phyloP scores from a whole-genome alignment of 2,797 vertebrate species.

The Paratrypauchen microcephalus region DNA sequence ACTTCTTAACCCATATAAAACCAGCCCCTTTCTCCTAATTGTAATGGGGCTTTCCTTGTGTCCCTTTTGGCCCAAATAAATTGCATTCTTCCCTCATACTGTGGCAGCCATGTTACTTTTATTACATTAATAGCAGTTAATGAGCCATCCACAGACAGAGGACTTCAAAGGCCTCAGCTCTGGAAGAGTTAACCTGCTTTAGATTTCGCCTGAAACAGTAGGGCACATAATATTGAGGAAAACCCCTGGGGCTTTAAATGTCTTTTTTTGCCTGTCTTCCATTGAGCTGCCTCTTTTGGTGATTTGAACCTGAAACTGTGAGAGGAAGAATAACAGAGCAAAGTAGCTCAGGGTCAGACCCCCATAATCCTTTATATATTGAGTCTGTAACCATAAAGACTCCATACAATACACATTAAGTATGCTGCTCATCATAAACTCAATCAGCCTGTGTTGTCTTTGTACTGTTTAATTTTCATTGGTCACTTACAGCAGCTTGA shows the following conservation, averaged over 20 bases:
- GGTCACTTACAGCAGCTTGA: background rate
- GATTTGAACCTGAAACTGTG: constrained; percentile 35
- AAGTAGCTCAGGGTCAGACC: constrained; percentile 52
- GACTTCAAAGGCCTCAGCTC: constrained; percentile 59
- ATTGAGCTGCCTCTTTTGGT: constrained; percentile 41
- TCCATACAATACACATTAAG: constrained; percentile 20
- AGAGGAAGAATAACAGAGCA: constrained; percentile 57
- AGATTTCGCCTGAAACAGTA: constrained; percentile 68
- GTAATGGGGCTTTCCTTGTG: background rate
- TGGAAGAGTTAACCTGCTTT: constrained; percentile 72
- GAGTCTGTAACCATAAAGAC: constrained; percentile 30
- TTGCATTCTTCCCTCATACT: constrained; percentile 29
- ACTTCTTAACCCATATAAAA: background rate
- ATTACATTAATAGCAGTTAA: constrained; percentile 68
- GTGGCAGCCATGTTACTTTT: constrained; percentile 57
- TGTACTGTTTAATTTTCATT: background rate
- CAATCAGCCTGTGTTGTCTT: constrained; percentile 23
- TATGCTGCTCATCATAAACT: constrained; percentile 39
- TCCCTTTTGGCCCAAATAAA: background rate
- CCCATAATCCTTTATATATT: constrained; percentile 61
- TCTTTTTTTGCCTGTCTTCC: constrained; percentile 46
- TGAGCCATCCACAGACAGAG: constrained; percentile 42
- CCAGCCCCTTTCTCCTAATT: background rate
- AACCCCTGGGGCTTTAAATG: constrained; percentile 51
- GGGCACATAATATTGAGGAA: constrained; percentile 66